phyloP scores from a whole-genome alignment of 2,797 vertebrate species.

The Mormyrus hasselquistii region DNA sequence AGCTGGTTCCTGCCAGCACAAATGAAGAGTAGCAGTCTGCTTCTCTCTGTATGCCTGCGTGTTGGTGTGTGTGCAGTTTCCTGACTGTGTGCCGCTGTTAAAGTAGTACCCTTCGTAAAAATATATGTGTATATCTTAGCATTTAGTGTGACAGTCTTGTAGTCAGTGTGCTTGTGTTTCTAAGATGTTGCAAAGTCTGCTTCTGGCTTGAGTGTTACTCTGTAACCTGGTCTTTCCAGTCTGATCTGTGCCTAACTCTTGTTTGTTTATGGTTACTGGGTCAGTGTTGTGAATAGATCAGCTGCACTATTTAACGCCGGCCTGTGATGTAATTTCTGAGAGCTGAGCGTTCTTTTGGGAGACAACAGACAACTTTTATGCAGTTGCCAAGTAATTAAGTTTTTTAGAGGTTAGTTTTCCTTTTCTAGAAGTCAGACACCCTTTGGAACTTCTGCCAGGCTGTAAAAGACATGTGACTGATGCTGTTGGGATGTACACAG shows the following conservation, averaged over 20 bases:
- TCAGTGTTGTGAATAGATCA: slow-evolving; percentile 5
- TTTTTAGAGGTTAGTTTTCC: neutral
- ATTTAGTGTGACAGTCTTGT: neutral
- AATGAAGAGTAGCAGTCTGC: neutral
- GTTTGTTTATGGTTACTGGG: slow-evolving; percentile 24
- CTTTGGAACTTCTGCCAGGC: neutral
- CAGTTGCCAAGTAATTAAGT: neutral
- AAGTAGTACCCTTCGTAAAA: neutral
- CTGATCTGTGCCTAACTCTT: neutral
- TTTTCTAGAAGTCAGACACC: neutral
- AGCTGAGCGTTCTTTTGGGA: neutral
- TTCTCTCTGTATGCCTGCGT: neutral
- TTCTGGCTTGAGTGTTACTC: neutral
- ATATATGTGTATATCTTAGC: neutral
- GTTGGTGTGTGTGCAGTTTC: neutral
- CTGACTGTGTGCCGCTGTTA: neutral
- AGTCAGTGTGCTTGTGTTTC: neutral
- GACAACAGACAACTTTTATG: neutral
- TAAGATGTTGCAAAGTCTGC: neutral
- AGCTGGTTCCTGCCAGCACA: neutral
- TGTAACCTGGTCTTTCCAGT: slow-evolving; percentile 16
- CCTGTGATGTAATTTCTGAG: slow-evolving; percentile 5
- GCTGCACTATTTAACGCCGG: neutral
- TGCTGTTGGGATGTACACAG: neutral
- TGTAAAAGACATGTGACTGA: slow-evolving; percentile 11